Percentiles rank a stretch among this genome's conserved stretches.
Conservation (phyloP, 2,113 vertebrate species). For the Tichodroma muraria region DNA sequence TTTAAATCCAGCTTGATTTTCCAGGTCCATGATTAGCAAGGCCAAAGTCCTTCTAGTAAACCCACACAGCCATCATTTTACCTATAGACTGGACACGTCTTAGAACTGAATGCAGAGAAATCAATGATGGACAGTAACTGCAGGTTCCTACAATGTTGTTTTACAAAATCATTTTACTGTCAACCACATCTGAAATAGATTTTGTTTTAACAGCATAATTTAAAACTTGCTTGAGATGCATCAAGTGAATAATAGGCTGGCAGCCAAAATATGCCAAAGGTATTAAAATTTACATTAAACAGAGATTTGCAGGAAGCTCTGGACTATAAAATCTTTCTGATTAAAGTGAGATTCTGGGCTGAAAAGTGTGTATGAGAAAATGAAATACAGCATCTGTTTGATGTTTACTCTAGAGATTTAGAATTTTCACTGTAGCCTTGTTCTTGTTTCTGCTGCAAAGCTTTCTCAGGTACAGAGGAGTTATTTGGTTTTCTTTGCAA, state of each 20-base stretch:
- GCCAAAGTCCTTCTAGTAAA: background rate
- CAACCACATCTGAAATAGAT: background rate
- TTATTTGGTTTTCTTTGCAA: background rate
- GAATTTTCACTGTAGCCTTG: background rate
- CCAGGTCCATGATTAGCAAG: background rate
- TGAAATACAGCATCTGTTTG: slow-evolving; percentile 1
- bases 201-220: slow-evolving; percentile 26
- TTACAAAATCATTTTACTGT: slow-evolving; percentile 17
- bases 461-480: background rate
- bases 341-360: slow-evolving; percentile 20
- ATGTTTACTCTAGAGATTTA: slow-evolving; percentile 17
- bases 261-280: slow-evolving; percentile 28
- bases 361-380: background rate
- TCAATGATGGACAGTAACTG: background rate
- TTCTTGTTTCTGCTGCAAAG: background rate
- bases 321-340: slow-evolving; percentile 42
- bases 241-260: background rate
- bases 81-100: background rate
- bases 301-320: slow-evolving; percentile 28
- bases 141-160: background rate
- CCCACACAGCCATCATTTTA: background rate
- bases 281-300: slow-evolving; percentile 43
- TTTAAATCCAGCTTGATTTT: background rate
- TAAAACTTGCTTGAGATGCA: slow-evolving; percentile 11
- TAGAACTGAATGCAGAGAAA: background rate